phyloP scores from a whole-genome alignment of 2,888 invertebrate species.

The Erebia epiphron region DNA sequence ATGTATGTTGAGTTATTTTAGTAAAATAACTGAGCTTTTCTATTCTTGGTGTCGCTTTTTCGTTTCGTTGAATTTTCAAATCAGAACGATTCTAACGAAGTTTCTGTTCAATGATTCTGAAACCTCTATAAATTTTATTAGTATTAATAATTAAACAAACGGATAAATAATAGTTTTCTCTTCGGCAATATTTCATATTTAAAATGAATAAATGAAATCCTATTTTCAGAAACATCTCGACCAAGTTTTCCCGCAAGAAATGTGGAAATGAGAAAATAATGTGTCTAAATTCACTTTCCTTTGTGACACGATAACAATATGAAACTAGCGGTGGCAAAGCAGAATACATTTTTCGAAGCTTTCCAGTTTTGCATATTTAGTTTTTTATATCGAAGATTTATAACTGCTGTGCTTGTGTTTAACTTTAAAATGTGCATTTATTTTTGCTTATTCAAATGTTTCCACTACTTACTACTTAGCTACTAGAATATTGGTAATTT shows the following conservation, averaged over 20 bases:
- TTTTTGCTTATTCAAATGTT: no score
- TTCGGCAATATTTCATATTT: conserved; percentile 12
- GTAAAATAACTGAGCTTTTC: no score
- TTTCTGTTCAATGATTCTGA: no score
- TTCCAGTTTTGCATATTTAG: conserved; percentile 19
- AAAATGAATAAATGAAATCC: conserved; percentile 40
- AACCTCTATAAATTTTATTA: no score
- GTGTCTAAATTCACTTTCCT: conserved; percentile 38
- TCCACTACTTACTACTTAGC: no score
- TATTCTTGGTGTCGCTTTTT: no score
- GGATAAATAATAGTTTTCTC: no score
- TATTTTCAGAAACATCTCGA: conserved; percentile 38
- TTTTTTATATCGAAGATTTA: conserved; percentile 25
- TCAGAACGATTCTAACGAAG: no score
- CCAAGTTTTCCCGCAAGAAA: conserved; percentile 38
- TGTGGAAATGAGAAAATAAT: conserved; percentile 40
- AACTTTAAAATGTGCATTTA: not conserved
- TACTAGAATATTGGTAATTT: no score
- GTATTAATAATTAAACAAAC: no score
- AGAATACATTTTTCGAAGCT: conserved; percentile 23
- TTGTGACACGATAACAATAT: conserved; percentile 33
- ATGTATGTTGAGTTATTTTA: no score
- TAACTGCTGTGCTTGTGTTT: conserved; percentile 9
- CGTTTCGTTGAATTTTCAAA: no score
- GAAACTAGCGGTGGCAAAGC: conserved; percentile 19